These are phyloP conservation scores for Thaumatotibia leucotreta DNA, from an alignment of 1,140 invertebrate genomes.

Conservation along the genomic window DNA sequence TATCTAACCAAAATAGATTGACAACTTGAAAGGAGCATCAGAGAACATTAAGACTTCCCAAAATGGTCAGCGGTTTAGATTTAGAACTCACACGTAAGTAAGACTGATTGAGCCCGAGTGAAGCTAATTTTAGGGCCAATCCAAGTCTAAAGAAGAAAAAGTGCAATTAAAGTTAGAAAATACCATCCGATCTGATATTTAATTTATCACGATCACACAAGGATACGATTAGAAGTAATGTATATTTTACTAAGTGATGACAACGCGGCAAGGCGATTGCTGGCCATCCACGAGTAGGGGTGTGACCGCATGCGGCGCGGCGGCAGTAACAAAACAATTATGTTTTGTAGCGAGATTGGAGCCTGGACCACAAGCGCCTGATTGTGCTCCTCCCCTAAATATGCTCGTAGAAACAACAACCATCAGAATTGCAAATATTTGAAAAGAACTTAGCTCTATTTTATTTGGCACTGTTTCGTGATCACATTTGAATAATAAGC, in stretches of 20 bases:
- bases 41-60: not conserved
- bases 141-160: not conserved
- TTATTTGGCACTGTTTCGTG: too few relatives aligned
- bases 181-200: not conserved
- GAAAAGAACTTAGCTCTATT: too few relatives aligned
- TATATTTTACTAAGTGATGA: not conserved
- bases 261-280: not conserved
- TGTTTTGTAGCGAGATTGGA: conserved; percentile 44
- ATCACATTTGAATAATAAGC: too few relatives aligned
- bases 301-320: not conserved
- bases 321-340: conserved; percentile 34
- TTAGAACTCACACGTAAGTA: not conserved
- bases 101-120: not conserved
- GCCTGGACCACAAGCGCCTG: conserved; percentile 33
- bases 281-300: not conserved
- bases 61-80: not conserved
- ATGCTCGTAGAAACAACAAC: conserved; percentile 19
- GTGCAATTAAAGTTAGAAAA: not conserved
- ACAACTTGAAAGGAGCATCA: too few relatives aligned
- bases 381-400: conserved; percentile 33
- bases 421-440: conserved; percentile 15
- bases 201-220: not conserved
- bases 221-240: not conserved
- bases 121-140: not conserved
- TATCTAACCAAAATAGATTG: too few relatives aligned